These are phyloP conservation scores for Alethe castanea DNA, from an alignment of 2,113 vertebrate species.

Conservation along the genomic window DNA sequence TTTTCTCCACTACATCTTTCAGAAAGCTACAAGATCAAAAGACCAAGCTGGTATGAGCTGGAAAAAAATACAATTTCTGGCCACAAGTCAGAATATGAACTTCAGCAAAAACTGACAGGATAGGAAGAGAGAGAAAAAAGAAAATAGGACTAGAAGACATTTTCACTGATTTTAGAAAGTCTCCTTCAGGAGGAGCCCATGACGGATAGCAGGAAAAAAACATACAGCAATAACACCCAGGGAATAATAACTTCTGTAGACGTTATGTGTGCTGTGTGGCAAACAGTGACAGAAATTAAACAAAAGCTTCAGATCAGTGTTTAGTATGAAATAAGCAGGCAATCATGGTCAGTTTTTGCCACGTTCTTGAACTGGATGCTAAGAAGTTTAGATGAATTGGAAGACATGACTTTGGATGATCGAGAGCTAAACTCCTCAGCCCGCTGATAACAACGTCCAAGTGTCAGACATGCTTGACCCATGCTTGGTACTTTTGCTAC, in stretches of 20 bases:
- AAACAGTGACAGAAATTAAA: not conserved
- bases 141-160: not conserved
- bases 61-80: not conserved
- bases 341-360: not conserved
- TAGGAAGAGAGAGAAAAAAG: not conserved
- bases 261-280: not conserved
- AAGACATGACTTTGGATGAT: not conserved
- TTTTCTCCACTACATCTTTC: not conserved
- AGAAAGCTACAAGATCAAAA: not conserved
- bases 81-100: not conserved
- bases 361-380: not conserved
- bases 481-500: not conserved
- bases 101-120: not conserved
- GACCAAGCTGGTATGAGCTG: not conserved
- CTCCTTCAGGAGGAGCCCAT: not conserved
- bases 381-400: not conserved
- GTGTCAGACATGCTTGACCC: not conserved
- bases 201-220: not conserved
- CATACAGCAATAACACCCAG: not conserved
- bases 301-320: not conserved
- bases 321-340: not conserved
- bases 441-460: not conserved
- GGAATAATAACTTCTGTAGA: not conserved
- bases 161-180: not conserved
- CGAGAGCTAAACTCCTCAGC: not conserved